A percentile compares a stretch with the other conserved stretches of the same genome.
phyloP scores from a whole-genome alignment of 1,140 invertebrate species.

The Eumeta japonica region DNA sequence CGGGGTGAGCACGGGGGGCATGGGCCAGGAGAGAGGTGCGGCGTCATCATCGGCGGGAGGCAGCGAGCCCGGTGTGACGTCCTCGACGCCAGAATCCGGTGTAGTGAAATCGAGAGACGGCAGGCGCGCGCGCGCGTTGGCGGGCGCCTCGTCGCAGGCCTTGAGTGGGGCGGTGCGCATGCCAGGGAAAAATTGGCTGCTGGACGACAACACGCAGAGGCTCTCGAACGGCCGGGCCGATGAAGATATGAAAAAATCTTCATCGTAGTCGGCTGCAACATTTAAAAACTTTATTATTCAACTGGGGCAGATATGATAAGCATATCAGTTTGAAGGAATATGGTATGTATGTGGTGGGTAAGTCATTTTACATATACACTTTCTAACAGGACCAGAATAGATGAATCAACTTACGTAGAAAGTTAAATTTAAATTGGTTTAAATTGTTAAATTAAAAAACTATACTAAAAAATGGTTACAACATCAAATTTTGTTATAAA shows the following conservation, averaged over 20 bases:
- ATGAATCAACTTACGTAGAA: too few species aligned
- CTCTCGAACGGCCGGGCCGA: conserved; percentile 68
- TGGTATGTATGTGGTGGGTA: too few species aligned
- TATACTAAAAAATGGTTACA: too few species aligned
- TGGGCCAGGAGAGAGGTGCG: conserved; percentile 1
- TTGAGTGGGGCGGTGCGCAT: conserved; percentile 35
- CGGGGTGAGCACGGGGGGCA: neutral
- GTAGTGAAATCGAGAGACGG: conserved; percentile 54
- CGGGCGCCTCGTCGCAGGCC: conserved; percentile 17
- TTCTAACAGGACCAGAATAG: too few species aligned
- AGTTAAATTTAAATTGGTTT: too few species aligned
- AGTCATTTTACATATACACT: too few species aligned
- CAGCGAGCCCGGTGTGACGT: conserved; percentile 55
- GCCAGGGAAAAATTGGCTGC: conserved; percentile 74
- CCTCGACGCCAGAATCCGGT: conserved; percentile 61
- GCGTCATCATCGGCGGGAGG: conserved; percentile 31
- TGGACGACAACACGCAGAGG: conserved; percentile 59
- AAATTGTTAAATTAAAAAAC: too few species aligned
- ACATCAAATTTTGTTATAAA: too few species aligned
- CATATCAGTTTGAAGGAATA: too few species aligned
- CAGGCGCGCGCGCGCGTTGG: conserved; percentile 18
- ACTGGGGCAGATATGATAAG: too few species aligned
- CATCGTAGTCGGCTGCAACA: conserved; percentile 49
- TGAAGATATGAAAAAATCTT: conserved; percentile 71
- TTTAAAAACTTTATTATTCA: neutral